phyloP scores from a whole-genome alignment of 2,113 vertebrate genomes.

The Varanus komodoensis region DNA sequence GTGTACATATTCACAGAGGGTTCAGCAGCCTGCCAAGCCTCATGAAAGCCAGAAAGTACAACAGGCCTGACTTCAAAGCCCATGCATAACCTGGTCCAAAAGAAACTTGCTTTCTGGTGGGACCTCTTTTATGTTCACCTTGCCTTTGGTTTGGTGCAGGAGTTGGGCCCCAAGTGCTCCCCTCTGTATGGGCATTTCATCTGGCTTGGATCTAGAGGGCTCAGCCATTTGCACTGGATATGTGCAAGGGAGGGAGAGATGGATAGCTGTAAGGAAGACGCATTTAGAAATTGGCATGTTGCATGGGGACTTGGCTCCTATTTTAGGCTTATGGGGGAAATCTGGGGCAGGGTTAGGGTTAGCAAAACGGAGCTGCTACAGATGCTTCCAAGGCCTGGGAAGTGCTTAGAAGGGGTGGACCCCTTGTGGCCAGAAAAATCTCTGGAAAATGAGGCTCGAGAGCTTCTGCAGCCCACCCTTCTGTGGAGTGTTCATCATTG shows the following conservation, averaged over 20 bases:
- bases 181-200: not conserved
- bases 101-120: slow-evolving; percentile 74
- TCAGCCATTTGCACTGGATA: not conserved
- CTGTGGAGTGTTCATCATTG: not conserved
- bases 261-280: not conserved
- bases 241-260: not conserved
- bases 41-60: slow-evolving; percentile 62
- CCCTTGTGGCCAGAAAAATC: too few relatives aligned
- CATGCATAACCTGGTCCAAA: slow-evolving; percentile 59
- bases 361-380: too few relatives aligned
- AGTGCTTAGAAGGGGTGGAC: too few relatives aligned
- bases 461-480: too few relatives aligned
- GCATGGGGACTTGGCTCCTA: too few relatives aligned
- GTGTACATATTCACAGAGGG: not conserved
- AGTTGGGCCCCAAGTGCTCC: not conserved
- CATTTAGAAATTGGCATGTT: too few relatives aligned
- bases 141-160: not conserved
- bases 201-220: slow-evolving; percentile 48
- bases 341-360: too few relatives aligned
- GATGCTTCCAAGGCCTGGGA: too few relatives aligned
- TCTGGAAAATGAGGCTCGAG: too few relatives aligned
- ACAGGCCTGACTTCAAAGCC: slow-evolving; percentile 62
- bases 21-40: slow-evolving; percentile 57
- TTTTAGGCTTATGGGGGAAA: too few relatives aligned
- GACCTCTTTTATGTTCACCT: slow-evolving; percentile 45